Conservation (phyloP, 2,888 invertebrate species). For the Drosophila subsilvestris region DNA sequence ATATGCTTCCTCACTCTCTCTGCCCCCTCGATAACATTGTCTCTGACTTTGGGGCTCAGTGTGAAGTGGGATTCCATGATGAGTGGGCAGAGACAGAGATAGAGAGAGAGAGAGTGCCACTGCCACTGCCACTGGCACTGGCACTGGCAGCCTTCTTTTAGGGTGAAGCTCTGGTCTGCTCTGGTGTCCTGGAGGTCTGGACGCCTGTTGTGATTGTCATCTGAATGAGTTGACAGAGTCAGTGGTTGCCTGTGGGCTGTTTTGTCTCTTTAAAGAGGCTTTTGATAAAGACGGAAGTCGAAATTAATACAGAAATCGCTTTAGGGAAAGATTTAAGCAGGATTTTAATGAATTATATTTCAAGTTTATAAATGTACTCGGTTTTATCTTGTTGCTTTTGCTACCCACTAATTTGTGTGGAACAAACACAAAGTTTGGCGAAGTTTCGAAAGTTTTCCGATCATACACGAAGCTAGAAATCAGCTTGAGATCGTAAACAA, state of each 20-base stretch:
- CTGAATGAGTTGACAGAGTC: conserved; percentile 61
- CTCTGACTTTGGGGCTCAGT: conserved; percentile 44
- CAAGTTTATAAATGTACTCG: too few species aligned
- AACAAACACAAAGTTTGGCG: too few species aligned
- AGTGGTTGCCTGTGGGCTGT: conserved; percentile 34
- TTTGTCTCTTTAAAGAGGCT: conserved; percentile 18
- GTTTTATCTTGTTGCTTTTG: too few species aligned
- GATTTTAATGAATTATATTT: too few species aligned
- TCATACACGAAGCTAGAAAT: too few species aligned
- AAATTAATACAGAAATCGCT: conserved; percentile 1
- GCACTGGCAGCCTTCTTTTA: conserved; percentile 4
- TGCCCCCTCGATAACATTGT: conserved; percentile 63
- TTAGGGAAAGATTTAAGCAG: too few species aligned
- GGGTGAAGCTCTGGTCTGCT: not conserved
- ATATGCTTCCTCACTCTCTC: conserved; percentile 32
- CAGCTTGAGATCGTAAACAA: too few species aligned
- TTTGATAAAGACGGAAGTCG: not conserved
- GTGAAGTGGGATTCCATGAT: conserved; percentile 42
- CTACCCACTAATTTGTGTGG: too few species aligned
- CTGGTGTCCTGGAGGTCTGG: conserved; percentile 28
- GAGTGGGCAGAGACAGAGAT: conserved; percentile 32
- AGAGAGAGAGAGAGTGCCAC: conserved; percentile 5
- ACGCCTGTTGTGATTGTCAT: conserved; percentile 68
- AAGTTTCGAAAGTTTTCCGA: too few species aligned
- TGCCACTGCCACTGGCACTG: conserved; percentile 24